A percentile compares a stretch with the other conserved stretches of the same genome.
phyloP scores from a whole-genome alignment of 23 tunicate genomes.

The Aplidium turbinatum region DNA sequence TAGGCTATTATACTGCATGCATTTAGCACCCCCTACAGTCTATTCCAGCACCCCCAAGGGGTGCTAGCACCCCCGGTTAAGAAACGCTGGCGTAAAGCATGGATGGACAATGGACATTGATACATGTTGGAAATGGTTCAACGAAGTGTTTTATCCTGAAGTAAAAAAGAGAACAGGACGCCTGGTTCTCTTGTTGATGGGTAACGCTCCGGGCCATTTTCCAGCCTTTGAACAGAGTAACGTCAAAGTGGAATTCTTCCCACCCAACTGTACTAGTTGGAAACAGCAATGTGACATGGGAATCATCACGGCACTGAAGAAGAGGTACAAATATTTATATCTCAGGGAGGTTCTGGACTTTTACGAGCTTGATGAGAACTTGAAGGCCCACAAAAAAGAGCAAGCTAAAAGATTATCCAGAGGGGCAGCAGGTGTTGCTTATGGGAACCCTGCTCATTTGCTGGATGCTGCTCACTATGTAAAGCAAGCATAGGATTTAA shows the following conservation, averaged over 20 bases:
- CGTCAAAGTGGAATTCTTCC: slow-evolving; percentile 38
- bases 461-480: slow-evolving; percentile 34
- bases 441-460: slow-evolving; percentile 37
- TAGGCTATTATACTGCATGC: too few relatives aligned
- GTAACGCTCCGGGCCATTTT: slow-evolving; percentile 40
- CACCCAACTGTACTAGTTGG: slow-evolving; percentile 51
- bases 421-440: slow-evolving; percentile 34
- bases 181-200: slow-evolving; percentile 37
- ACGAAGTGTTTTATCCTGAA: slow-evolving; percentile 44
- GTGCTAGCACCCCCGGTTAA: too few relatives aligned
- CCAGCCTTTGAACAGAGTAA: slow-evolving; percentile 35
- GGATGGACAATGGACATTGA: slow-evolving; percentile 47
- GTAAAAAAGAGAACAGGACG: slow-evolving; percentile 49
- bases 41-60: too few relatives aligned
- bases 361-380: slow-evolving; percentile 20
- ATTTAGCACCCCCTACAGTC: too few relatives aligned
- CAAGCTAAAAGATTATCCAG: slow-evolving; percentile 26
- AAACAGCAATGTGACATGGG: slow-evolving; percentile 56
- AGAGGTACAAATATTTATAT: too few relatives aligned
- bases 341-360: slow-evolving; percentile 18
- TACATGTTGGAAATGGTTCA: slow-evolving; percentile 41
- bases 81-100: too few relatives aligned
- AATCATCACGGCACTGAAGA: slow-evolving; percentile 44
- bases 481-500: slow-evolving; percentile 15
- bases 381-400: slow-evolving; percentile 24